Percentiles rank a stretch among this genome's conserved stretches.
Evolutionary conservation across 2,888 invertebrate genomes (phyloP).

Genomic region (Eupithecia vulgata): DNA sequence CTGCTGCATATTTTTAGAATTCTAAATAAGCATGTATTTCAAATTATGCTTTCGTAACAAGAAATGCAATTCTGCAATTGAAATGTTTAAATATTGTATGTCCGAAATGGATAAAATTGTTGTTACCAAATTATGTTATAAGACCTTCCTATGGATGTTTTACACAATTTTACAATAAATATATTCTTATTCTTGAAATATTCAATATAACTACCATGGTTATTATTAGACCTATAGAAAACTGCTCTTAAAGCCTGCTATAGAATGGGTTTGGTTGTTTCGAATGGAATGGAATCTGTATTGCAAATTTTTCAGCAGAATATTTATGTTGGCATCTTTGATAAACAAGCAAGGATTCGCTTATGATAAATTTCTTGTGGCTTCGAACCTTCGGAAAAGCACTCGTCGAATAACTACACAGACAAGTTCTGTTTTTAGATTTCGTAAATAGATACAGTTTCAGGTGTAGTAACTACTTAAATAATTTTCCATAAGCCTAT

Average conservation of each 20-base stretch:
- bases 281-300: background rate
- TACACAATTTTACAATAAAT: no score
- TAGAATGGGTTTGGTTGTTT: background rate
- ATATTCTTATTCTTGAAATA: no score
- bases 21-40: background rate
- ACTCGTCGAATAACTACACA: background rate
- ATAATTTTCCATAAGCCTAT: no score
- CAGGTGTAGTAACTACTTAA: no score
- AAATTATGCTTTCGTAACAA: background rate
- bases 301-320: background rate
- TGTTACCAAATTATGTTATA: no score
- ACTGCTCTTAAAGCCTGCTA: background rate
- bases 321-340: background rate
- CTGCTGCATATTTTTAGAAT: slow-evolving; percentile 3
- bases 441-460: no score
- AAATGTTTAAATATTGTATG: no score
- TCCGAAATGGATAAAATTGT: no score
- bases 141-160: no score
- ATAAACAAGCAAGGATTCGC: background rate
- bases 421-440: no score
- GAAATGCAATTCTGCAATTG: no score
- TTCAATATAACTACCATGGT: no score
- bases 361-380: background rate
- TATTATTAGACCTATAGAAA: background rate
- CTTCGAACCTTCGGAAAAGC: background rate